phyloP scores from a whole-genome alignment of 2,888 invertebrate genomes.

The Falcaria lacertinaria region DNA sequence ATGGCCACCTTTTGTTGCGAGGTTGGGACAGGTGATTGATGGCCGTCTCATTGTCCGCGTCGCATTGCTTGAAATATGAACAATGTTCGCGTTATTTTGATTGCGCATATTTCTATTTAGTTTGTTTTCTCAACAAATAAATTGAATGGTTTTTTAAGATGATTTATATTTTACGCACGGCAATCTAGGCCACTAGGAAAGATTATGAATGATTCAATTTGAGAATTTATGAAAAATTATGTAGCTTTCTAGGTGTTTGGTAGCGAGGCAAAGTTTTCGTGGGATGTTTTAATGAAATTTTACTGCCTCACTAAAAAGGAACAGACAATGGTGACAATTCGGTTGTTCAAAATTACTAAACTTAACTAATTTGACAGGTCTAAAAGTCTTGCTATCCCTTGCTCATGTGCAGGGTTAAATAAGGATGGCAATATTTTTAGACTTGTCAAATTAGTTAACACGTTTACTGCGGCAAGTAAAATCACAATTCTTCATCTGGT shows the following conservation, averaged over 20 bases:
- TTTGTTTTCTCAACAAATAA: conserved; percentile 20
- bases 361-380: no score
- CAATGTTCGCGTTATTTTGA: conserved; percentile 57
- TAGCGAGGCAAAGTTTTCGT: no score
- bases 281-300: no score
- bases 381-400: no score
- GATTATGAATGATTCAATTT: background rate
- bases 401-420: no score
- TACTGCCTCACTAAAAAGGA: no score
- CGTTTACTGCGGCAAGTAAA: no score
- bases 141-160: background rate
- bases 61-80: conserved; percentile 70
- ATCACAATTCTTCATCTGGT: no score
- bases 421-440: no score
- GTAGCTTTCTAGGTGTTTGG: background rate
- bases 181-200: background rate
- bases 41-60: conserved; percentile 57
- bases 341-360: no score
- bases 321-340: no score
- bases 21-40: conserved; percentile 57
- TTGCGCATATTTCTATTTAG: conserved; percentile 46
- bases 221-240: background rate
- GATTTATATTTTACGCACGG: background rate
- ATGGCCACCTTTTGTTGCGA: conserved; percentile 58
- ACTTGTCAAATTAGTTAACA: no score